Evolutionary conservation across 2,888 invertebrate genomes (phyloP).

Genomic region (Reticulitermes lucifugus): DNA sequence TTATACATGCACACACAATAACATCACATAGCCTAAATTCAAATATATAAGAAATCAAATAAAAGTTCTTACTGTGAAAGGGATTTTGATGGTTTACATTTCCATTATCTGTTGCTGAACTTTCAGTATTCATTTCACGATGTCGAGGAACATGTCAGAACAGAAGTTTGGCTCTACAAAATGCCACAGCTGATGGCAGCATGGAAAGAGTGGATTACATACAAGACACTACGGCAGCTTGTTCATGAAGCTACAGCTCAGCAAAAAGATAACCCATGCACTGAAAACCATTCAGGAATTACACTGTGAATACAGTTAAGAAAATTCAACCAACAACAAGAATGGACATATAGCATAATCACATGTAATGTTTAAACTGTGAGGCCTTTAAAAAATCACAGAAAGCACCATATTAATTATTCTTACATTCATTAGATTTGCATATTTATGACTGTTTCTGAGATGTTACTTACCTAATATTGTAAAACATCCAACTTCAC

Average conservation of each 20-base stretch:
- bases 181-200: conserved; percentile 39
- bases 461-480: too few species aligned
- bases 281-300: background rate
- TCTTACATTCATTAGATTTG: too few species aligned
- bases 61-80: background rate
- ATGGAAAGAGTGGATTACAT: background rate
- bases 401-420: too few species aligned
- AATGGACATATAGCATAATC: too few species aligned
- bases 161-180: conserved; percentile 33
- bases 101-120: background rate
- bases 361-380: too few species aligned
- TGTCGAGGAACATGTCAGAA: conserved; percentile 37
- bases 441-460: too few species aligned
- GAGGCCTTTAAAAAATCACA: too few species aligned
- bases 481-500: too few species aligned
- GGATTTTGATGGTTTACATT: background rate
- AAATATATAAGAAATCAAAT: background rate
- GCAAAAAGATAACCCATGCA: background rate
- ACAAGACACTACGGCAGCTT: background rate
- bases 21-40: background rate
- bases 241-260: background rate
- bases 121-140: conserved; percentile 45
- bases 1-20: background rate
- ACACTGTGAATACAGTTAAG: too few species aligned
- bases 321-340: too few species aligned